Conservation (phyloP, 2,888 invertebrate genomes). For the Patella caerulea region DNA sequence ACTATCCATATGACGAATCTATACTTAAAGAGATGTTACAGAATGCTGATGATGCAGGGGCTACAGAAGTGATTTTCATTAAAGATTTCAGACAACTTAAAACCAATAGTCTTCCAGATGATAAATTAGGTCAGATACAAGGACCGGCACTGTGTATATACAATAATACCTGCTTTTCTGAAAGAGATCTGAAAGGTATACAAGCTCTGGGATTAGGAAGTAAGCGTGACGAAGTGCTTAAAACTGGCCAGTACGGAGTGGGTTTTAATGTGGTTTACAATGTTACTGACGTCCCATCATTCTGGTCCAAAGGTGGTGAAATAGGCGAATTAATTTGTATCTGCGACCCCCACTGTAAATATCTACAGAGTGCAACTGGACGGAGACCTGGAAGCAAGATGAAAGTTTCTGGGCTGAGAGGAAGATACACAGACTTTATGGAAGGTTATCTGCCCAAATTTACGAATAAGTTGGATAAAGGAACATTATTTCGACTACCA, state of each 20-base stretch:
- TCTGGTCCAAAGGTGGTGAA: constrained; percentile 45
- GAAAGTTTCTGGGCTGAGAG: background rate
- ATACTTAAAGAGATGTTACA: constrained; percentile 67
- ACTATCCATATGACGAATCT: constrained; percentile 62
- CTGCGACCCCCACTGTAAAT: constrained; percentile 62
- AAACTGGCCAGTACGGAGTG: constrained; percentile 58
- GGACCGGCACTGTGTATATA: constrained; percentile 58
- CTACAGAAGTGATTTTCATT: constrained; percentile 63
- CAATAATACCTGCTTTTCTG: constrained; percentile 51
- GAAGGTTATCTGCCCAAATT: constrained; percentile 15
- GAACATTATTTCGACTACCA: constrained; percentile 57
- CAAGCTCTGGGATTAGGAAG: constrained; percentile 52
- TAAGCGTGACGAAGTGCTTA: constrained; percentile 50
- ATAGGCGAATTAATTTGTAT: constrained; percentile 57
- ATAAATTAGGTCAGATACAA: constrained; percentile 40
- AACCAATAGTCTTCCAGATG: constrained; percentile 12
- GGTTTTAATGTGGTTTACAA: constrained; percentile 62
- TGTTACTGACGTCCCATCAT: constrained; percentile 58
- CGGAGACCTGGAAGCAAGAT: constrained; percentile 38
- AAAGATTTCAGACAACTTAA: constrained; percentile 53
- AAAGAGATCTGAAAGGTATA: constrained; percentile 50
- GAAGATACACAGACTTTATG: constrained; percentile 22
- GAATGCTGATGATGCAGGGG: constrained; percentile 66
- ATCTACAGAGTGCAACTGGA: constrained; percentile 45
- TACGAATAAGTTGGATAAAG: constrained; percentile 13